Percentiles rank a stretch among this genome's conserved stretches.
Conservation (phyloP, 2,888 invertebrate genomes). For the Autographa gamma region DNA sequence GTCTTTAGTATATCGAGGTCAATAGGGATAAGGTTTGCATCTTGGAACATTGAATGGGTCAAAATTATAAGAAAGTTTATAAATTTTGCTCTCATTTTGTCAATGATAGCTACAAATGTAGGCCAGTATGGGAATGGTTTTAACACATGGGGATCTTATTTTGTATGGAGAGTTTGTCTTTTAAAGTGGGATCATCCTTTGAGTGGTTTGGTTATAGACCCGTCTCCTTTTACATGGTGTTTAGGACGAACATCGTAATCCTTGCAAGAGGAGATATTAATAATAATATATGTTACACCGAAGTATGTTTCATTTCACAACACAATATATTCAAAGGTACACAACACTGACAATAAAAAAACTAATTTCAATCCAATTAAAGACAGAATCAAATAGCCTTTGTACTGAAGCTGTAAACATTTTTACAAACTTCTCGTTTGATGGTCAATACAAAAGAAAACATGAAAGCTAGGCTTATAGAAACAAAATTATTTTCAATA, state of each 20-base stretch:
- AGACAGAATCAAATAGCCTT: neutral
- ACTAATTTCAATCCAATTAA: neutral
- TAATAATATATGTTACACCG: neutral
- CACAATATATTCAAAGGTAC: too few relatives aligned
- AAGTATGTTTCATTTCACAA: neutral
- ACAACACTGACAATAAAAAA: neutral
- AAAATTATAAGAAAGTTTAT: constrained; percentile 55
- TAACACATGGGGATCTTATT: neutral
- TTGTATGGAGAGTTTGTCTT: too few relatives aligned
- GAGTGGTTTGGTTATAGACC: too few relatives aligned
- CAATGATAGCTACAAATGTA: too few relatives aligned
- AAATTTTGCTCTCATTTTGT: too few relatives aligned
- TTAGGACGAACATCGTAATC: neutral
- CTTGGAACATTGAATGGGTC: constrained; percentile 53
- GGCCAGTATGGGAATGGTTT: too few relatives aligned
- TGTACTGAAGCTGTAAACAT: neutral
- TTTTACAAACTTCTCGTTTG: constrained; percentile 7
- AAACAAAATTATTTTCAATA: constrained; percentile 68
- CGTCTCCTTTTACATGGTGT: too few relatives aligned
- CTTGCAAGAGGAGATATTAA: neutral
- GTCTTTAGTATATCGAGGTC: constrained; percentile 49
- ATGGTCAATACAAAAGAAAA: constrained; percentile 31
- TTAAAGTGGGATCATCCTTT: too few relatives aligned
- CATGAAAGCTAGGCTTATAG: constrained; percentile 38
- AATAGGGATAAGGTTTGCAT: constrained; percentile 45